phyloP scores from a whole-genome alignment of 2,113 vertebrate genomes.

The Ia io region DNA sequence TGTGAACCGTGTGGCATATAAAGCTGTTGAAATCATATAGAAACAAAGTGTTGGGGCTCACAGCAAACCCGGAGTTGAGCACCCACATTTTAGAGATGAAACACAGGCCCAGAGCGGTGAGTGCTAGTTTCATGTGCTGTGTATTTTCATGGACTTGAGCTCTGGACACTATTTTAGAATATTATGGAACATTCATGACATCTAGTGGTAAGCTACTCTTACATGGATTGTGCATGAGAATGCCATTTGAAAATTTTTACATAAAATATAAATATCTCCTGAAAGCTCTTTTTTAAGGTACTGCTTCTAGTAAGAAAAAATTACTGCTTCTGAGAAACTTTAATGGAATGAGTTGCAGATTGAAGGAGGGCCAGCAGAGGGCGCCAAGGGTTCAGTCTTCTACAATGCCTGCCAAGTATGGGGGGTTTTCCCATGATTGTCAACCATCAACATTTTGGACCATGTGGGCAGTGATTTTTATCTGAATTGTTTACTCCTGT shows the following conservation, averaged over 20 bases:
- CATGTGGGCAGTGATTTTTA: background rate
- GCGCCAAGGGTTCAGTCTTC: background rate
- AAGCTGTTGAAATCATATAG: background rate
- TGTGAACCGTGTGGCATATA: background rate
- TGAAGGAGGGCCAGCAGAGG: slow-evolving; percentile 44
- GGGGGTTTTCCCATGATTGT: background rate
- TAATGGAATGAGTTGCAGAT: background rate
- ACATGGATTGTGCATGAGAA: background rate
- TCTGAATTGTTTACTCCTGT: background rate
- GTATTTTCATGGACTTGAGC: background rate
- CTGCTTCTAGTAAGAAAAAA: background rate
- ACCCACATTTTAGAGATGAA: background rate
- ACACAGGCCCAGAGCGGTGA: background rate
- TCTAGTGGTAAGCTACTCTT: background rate
- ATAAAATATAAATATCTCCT: background rate
- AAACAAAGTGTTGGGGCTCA: background rate
- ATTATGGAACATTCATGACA: slow-evolving; percentile 22
- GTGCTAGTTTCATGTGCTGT: too few relatives aligned
- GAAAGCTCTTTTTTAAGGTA: background rate
- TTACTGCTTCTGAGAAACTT: background rate
- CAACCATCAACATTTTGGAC: background rate
- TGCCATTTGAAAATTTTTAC: background rate
- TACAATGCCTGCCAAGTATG: background rate
- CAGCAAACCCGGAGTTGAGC: background rate
- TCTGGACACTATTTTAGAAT: background rate